Evolutionary conservation across 2,888 invertebrate species (phyloP).

Genomic region (Ormyrus labotus): DNA sequence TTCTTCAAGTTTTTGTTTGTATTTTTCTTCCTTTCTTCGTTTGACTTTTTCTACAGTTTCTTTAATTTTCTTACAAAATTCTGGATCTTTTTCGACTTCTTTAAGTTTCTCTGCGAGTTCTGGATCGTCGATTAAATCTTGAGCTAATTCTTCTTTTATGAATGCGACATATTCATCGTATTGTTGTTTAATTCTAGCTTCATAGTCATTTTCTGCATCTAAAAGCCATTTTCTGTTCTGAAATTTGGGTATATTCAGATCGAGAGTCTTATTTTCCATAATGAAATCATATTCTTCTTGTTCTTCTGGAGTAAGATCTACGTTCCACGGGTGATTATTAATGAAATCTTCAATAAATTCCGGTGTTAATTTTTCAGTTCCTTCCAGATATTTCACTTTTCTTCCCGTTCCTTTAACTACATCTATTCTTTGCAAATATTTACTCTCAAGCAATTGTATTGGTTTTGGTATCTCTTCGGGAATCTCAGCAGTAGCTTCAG

Average conservation of each 20-base stretch:
- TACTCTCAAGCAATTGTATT: not conserved
- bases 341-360: slow-evolving; percentile 47
- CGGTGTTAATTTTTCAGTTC: slow-evolving; percentile 33
- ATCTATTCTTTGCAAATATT: not conserved
- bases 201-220: slow-evolving; percentile 8
- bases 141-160: slow-evolving; percentile 30
- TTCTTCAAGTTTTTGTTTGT: not conserved
- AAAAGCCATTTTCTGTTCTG: slow-evolving; percentile 44
- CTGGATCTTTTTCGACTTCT: slow-evolving; percentile 13
- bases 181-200: slow-evolving; percentile 19
- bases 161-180: not conserved
- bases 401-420: not conserved
- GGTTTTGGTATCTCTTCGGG: not conserved
- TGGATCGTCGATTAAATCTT: slow-evolving; percentile 44
- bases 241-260: slow-evolving; percentile 44
- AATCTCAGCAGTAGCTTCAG: too few species aligned
- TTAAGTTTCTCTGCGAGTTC: slow-evolving; percentile 42
- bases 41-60: not conserved
- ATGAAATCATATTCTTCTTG: slow-evolving; percentile 55
- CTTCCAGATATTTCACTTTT: slow-evolving; percentile 32
- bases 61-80: not conserved
- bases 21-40: not conserved
- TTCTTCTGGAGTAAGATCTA: slow-evolving; percentile 52
- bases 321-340: slow-evolving; percentile 53
- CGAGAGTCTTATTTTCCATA: slow-evolving; percentile 41